Base-by-base conservation (phyloP, 2,888 invertebrate genomes). In the Pristionchus japonicus region DNA sequence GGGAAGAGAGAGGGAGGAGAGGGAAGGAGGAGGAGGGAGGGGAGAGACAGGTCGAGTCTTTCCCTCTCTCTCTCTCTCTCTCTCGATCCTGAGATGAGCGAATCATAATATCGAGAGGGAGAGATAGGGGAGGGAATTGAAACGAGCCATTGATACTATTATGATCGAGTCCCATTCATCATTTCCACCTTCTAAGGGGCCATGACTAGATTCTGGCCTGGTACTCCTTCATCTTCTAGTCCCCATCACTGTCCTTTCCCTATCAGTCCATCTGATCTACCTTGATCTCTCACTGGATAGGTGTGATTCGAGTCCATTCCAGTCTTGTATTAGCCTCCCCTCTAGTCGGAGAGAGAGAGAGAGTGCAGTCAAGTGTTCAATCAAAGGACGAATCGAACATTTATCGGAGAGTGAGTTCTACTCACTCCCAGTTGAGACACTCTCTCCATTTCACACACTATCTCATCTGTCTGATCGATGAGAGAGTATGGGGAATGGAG, bases 331-430 rank as follows among this genome's bases (percentile, higher is more conserved):
- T 77, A 77, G 77, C 77, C 23, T 23, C 77, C 77, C 23, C 23
- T 23, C 40, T n/a, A 27, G 34, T 11, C n/a, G n/a, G 70, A 43
- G 37, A 70, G 7, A n/a, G 77, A 43, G 43, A 47, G 43, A 77
- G 77, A 77, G 77, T 77, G 77, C 77, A 77, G 77, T 77, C 27
- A 77, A 77, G 77, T 77, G 77, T 77, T 77, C 77, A 77, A 77
- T 77, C 77, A 77, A 77, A 77, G 77, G 43, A n/a, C 40, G 43
- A 77, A 40, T 47, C 27, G 77, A 77, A 77, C 77, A 77, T 47
- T 77, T 77, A 43, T 47, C 27, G 77, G 77, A 77, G 43, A 77
- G 43, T 40, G 77, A 77, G 43, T 40, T 77, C 77, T 77, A 43
- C 77, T 77, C 77, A 77, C 47, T 43, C 57, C n/a, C 57, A 23